A percentile compares a stretch with the other conserved stretches of the same genome.
These are phyloP conservation scores for Helarctos malayanus DNA, from an alignment of 2,797 vertebrate genomes.

Conservation along the genomic window DNA sequence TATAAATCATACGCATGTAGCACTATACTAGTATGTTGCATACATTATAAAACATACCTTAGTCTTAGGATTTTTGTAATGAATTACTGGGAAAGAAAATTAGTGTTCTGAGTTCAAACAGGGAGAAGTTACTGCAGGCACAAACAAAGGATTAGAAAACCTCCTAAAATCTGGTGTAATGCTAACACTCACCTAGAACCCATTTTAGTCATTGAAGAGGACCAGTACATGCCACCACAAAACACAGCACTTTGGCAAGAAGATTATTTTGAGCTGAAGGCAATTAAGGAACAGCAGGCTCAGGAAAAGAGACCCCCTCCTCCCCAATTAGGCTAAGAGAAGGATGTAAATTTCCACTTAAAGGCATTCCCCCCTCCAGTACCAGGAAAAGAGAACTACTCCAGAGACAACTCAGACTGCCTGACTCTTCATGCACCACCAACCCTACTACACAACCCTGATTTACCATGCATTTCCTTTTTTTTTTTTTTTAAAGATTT, in stretches of 20 bases:
- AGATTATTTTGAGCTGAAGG: background rate
- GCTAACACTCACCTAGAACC: background rate
- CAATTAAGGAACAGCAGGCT: background rate
- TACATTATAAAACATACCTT: background rate
- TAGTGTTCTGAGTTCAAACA: background rate
- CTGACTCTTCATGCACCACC: background rate
- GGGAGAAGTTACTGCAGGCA: background rate
- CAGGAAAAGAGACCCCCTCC: background rate
- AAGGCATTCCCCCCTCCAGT: background rate
- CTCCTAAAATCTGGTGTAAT: background rate
- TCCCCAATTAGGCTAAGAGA: background rate
- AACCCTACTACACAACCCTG: background rate
- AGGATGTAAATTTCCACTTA: background rate
- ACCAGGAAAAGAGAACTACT: background rate
- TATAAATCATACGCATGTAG: background rate
- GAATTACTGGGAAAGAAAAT: background rate
- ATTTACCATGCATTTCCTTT: background rate
- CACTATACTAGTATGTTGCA: background rate
- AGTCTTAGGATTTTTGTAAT: background rate
- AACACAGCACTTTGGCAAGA: background rate
- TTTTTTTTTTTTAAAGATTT: too few species aligned
- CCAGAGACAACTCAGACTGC: background rate
- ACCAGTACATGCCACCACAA: background rate
- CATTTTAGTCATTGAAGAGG: background rate
- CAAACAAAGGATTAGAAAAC: background rate